These are phyloP conservation scores for Ips nitidus DNA, from an alignment of 1,140 invertebrate genomes.

Conservation along the genomic window DNA sequence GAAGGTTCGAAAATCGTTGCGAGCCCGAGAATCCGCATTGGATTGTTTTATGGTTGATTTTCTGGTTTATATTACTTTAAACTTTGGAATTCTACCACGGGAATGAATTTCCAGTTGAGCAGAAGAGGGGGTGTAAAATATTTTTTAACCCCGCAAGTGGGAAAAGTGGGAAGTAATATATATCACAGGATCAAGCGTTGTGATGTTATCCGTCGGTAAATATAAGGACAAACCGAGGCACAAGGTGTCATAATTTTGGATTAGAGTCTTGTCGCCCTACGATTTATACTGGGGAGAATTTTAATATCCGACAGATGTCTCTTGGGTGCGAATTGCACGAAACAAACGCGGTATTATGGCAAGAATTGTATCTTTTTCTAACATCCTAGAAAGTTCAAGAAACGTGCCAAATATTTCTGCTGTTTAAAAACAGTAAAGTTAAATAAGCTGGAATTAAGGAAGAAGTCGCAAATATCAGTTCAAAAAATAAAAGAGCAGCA, in stretches of 20 bases:
- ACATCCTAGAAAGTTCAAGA: too few relatives aligned
- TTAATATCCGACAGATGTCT: conserved; percentile 32
- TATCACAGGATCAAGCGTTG: conserved; percentile 27
- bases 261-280: conserved; percentile 19
- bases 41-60: too few relatives aligned
- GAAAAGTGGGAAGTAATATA: conserved; percentile 18
- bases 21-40: too few relatives aligned
- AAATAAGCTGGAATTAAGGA: conserved; percentile 33
- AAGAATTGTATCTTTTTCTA: too few relatives aligned
- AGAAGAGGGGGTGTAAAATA: too few relatives aligned
- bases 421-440: conserved; percentile 29
- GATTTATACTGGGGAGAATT: conserved; percentile 30
- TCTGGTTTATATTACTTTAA: too few relatives aligned
- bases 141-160: too few relatives aligned
- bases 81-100: too few relatives aligned
- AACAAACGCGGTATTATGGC: conserved; percentile 3
- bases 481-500: too few relatives aligned
- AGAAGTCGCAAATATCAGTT: conserved; percentile 2
- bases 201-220: conserved; percentile 31
- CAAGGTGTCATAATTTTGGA: conserved; percentile 32
- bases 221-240: conserved; percentile 26
- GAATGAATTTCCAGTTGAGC: too few relatives aligned
- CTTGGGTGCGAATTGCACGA: conserved; percentile 4
- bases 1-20: too few relatives aligned
- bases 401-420: neutral